Evolutionary conservation across 1,140 invertebrate genomes (phyloP).

Genomic region (Periplaneta americana): DNA sequence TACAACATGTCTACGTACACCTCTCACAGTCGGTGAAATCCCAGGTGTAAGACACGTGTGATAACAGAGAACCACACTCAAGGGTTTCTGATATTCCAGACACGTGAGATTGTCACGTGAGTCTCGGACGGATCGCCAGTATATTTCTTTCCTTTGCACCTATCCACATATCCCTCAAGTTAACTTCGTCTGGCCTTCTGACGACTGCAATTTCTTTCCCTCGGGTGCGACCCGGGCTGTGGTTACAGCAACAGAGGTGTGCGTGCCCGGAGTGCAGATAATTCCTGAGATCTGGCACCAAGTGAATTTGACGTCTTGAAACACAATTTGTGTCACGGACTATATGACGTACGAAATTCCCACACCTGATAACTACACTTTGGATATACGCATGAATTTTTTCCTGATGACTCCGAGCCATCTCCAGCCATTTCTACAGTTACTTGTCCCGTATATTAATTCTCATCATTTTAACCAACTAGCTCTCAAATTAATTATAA

Average conservation of each 20-base stretch:
- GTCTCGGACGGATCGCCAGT: neutral
- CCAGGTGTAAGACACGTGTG: neutral
- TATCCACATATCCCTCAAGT: neutral
- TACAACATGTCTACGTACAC: neutral
- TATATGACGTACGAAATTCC: too few species aligned
- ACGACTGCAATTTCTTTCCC: neutral
- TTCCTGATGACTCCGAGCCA: too few species aligned
- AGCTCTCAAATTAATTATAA: too few species aligned
- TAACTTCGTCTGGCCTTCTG: slow-evolving; percentile 1
- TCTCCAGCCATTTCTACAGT: too few species aligned
- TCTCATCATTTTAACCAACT: too few species aligned
- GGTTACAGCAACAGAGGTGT: neutral
- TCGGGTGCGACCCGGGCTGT: neutral
- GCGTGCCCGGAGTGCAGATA: neutral
- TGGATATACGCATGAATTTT: too few species aligned
- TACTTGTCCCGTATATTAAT: too few species aligned
- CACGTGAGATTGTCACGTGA: neutral
- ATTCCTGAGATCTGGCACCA: too few species aligned
- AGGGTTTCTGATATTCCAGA: neutral
- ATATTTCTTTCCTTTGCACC: neutral
- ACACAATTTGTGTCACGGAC: too few species aligned
- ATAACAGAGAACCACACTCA: neutral
- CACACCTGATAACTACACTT: too few species aligned
- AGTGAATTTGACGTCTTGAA: too few species aligned
- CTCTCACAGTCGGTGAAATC: neutral